Evolutionary conservation across 1,140 invertebrate species (phyloP), one percentile per base, ranked within the genome.

Genomic region (Atta cephalotes): DNA sequence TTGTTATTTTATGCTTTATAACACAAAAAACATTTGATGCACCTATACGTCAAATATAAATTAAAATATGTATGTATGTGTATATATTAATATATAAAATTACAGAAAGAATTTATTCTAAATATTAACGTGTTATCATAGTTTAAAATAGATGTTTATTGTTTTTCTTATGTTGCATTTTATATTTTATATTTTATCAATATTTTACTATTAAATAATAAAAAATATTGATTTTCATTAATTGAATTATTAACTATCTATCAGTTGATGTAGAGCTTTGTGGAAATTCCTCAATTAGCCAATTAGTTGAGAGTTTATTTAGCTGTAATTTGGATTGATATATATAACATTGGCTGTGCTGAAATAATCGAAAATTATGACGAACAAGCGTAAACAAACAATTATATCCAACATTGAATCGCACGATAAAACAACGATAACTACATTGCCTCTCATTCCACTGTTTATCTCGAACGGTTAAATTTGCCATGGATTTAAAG

Each of bases 271-370:
- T 81, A 51, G 45, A 21, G 45, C 9, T 58, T 39, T 7, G 25
- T 45, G 21, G 0, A 74, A 65, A 81, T 58, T 81, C 16, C 21
- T 81, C 16, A 45, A 45, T 45, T 45, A 45, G 16, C 10, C 63
- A 70, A 81, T 58, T 71, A 81, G 49, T 18, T 65, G 51, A 70
- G 10, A 78, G 21, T 74, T 82, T 74, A 82, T 74, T 60, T 60
- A 45, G 21, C 31, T 31, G n/a, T 70, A 68, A 70, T 81, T 58
- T n/a, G 35, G 10, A 51, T 63, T 70, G n/a, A 74, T 31, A 18
- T 60, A 49, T 63, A 31, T 35, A 21, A 63, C 60, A 62, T n/a
- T 63, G 7, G 16, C 14, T 35, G 16, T 16, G n/a, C 58, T 51
- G 16, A 85, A 80, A 84, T 80, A 53, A 80, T 63, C 7, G 56